Conservation (phyloP, 2,888 invertebrate genomes). For the Baccha elongata region DNA sequence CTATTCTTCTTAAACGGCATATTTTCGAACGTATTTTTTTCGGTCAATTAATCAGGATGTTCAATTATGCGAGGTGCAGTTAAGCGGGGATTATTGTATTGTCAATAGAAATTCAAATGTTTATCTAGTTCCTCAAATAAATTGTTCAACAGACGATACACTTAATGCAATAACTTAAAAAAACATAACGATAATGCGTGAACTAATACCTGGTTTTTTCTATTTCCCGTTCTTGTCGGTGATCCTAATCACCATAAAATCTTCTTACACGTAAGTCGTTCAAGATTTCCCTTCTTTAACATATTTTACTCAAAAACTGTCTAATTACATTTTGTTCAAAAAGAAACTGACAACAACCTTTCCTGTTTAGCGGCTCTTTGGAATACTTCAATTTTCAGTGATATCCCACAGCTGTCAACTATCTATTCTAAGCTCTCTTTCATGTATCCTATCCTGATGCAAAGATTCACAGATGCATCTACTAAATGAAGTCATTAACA, state of each 20-base stretch:
- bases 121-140: too few relatives aligned
- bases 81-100: too few relatives aligned
- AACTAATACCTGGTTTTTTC: conserved; percentile 15
- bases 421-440: conserved; percentile 1
- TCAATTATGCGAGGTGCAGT: too few relatives aligned
- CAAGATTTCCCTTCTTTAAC: conserved; percentile 33
- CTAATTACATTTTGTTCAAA: conserved; percentile 32
- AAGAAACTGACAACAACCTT: conserved; percentile 24
- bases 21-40: too few relatives aligned
- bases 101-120: too few relatives aligned
- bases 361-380: conserved; percentile 56
- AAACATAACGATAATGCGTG: conserved; percentile 28
- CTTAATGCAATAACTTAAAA: conserved; percentile 8
- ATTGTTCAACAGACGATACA: background rate
- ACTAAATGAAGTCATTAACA: conserved; percentile 73
- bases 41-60: too few relatives aligned
- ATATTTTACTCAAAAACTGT: conserved; percentile 26
- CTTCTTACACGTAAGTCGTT: conserved; percentile 53
- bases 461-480: conserved; percentile 23
- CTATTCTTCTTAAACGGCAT: too few relatives aligned
- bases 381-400: conserved; percentile 43
- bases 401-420: conserved; percentile 12
- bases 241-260: conserved; percentile 40
- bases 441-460: conserved; percentile 10
- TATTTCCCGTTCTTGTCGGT: background rate